These are phyloP conservation scores for Theonella swinhoei DNA, from an alignment of 37 sponge, comb jelly and placozoan genomes.

Conservation along the genomic window DNA sequence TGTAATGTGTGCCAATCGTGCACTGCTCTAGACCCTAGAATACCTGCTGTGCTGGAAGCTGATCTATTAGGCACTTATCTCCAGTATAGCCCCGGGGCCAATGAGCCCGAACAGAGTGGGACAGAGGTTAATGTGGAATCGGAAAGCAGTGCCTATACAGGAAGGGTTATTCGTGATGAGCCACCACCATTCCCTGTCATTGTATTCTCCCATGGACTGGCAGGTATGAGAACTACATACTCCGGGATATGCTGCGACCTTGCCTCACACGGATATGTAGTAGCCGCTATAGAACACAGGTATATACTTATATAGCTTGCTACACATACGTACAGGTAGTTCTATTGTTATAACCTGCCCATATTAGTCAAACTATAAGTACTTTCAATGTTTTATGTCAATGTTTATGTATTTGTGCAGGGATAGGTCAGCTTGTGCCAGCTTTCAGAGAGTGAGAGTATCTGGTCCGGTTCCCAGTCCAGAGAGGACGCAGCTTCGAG, in stretches of 20 bases:
- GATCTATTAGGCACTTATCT: constrained; percentile 15
- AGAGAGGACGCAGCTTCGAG: background rate
- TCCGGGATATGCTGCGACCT: constrained; percentile 70
- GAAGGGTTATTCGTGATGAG: background rate
- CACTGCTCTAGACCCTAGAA: constrained; percentile 40
- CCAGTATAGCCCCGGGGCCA: background rate
- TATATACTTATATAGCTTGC: background rate
- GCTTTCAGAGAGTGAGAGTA: constrained; percentile 30
- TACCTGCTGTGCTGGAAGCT: constrained; percentile 56
- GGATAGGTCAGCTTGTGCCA: constrained; percentile 58
- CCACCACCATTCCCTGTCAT: constrained; percentile 50
- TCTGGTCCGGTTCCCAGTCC: too few relatives aligned
- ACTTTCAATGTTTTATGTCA: background rate
- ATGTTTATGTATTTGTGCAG: constrained; percentile 1
- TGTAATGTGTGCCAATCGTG: too few relatives aligned
- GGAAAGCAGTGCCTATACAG: background rate
- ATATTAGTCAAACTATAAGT: too few relatives aligned
- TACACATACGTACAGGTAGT: background rate
- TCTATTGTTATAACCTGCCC: too few relatives aligned
- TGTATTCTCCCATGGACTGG: constrained; percentile 79
- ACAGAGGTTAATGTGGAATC: background rate
- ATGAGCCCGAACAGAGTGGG: background rate
- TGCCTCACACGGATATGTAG: constrained; percentile 83
- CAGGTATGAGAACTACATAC: constrained; percentile 64
- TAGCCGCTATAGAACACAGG: constrained; percentile 82